Evolutionary conservation across 1,140 invertebrate genomes (phyloP).

Genomic region (Melanaphis sacchari): DNA sequence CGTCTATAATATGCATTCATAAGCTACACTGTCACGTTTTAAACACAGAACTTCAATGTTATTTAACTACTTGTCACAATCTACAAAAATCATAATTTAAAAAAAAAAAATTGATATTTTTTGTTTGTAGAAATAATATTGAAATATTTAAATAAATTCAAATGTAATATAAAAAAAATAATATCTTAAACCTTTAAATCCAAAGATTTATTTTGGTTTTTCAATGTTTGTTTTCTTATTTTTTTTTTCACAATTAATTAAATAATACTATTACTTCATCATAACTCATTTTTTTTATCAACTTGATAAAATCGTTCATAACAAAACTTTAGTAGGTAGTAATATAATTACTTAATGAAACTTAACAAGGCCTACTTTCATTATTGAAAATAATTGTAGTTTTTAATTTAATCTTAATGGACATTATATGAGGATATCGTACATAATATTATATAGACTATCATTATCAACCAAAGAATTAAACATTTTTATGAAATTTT

Average conservation of each 20-base stretch:
- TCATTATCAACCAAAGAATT: not conserved
- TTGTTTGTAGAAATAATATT: not conserved
- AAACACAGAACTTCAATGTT: not conserved
- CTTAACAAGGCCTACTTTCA: not conserved
- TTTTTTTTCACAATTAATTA: not conserved
- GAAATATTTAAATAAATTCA: not conserved
- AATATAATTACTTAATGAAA: not conserved
- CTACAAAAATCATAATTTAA: not conserved
- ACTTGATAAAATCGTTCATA: not conserved
- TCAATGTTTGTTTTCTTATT: not conserved
- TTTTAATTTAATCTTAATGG: not conserved
- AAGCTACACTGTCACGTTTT: not conserved
- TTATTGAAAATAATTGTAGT: not conserved
- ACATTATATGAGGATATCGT: not conserved
- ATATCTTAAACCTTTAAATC: not conserved
- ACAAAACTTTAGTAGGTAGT: not conserved
- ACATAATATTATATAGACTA: not conserved
- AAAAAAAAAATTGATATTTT: not conserved
- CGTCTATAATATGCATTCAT: conserved; percentile 42
- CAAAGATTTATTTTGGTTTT: not conserved
- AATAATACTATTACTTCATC: not conserved
- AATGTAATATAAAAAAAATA: not conserved
- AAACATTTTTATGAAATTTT: not conserved
- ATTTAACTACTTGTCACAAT: not conserved
- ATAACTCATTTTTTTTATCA: not conserved